phyloP scores from a whole-genome alignment of 1,140 invertebrate genomes.

The Aporrectodea caliginosa region DNA sequence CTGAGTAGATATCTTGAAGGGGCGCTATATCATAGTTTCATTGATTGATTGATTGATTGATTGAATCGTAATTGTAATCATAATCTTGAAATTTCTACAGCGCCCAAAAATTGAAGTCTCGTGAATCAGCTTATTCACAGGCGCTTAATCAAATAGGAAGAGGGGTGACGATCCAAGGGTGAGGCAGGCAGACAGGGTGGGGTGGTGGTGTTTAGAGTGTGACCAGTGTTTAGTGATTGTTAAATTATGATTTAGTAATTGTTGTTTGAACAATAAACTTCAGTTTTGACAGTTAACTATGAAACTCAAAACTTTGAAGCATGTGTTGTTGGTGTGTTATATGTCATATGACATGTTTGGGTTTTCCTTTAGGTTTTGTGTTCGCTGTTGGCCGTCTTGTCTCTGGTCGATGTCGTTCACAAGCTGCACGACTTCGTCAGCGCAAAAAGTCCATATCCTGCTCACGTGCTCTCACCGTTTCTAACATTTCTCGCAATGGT shows the following conservation, averaged over 20 bases:
- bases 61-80: too few relatives aligned
- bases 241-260: not conserved
- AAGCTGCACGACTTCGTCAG: not conserved
- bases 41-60: too few relatives aligned
- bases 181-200: too few relatives aligned
- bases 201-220: too few relatives aligned
- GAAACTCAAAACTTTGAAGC: not conserved
- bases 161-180: too few relatives aligned
- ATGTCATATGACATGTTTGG: not conserved
- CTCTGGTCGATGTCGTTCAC: constrained; percentile 4
- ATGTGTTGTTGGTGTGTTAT: not conserved
- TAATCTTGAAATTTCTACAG: too few relatives aligned
- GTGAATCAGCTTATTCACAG: too few relatives aligned
- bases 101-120: too few relatives aligned
- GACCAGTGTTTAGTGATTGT: too few relatives aligned
- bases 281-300: not conserved
- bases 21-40: too few relatives aligned
- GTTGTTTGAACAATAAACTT: not conserved
- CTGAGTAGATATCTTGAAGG: too few relatives aligned
- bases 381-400: not conserved
- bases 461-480: constrained; percentile 8
- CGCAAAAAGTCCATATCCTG: not conserved
- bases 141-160: too few relatives aligned
- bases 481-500: constrained; percentile 14
- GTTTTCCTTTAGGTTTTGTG: constrained; percentile 11